A percentile compares a stretch with the other conserved stretches of the same genome.
phyloP scores from a whole-genome alignment of 2,113 vertebrate species.

The Tyrannus savana region DNA sequence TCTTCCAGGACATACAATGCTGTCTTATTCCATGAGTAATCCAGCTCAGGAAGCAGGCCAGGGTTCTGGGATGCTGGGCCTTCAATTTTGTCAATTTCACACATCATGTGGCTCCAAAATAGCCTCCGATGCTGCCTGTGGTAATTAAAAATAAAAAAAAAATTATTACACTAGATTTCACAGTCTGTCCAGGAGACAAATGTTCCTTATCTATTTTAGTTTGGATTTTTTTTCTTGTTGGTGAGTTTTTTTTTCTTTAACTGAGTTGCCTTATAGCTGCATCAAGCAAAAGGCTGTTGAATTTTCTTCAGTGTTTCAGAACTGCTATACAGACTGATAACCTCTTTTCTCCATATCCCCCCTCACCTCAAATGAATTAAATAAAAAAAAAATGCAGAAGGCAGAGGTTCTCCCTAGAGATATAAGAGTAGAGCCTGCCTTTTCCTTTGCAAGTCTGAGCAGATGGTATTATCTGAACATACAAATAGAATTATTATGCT shows the following conservation, averaged over 20 bases:
- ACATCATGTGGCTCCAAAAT: background rate
- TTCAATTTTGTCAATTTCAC: background rate
- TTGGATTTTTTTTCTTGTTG: background rate
- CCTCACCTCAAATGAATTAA: background rate
- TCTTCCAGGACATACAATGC: background rate
- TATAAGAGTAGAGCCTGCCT: background rate
- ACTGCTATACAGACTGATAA: background rate
- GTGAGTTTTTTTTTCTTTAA: background rate
- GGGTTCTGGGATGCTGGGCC: background rate
- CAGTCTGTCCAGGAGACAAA: background rate
- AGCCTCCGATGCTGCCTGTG: background rate
- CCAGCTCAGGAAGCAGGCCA: background rate
- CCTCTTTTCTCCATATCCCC: background rate
- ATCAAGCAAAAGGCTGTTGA: background rate
- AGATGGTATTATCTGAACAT: conserved; percentile 17
- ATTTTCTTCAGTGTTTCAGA: background rate
- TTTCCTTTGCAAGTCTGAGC: background rate
- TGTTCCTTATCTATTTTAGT: background rate
- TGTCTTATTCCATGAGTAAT: background rate
- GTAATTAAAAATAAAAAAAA: background rate
- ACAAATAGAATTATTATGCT: conserved; percentile 7
- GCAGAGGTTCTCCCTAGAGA: background rate
- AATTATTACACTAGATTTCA: background rate
- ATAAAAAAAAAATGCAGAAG: background rate
- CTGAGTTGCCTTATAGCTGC: background rate